Evolutionary conservation across 2,113 vertebrate species (phyloP), one percentile per base, ranked within the genome.

Genomic region (Chascanopsetta lugubris): DNA sequence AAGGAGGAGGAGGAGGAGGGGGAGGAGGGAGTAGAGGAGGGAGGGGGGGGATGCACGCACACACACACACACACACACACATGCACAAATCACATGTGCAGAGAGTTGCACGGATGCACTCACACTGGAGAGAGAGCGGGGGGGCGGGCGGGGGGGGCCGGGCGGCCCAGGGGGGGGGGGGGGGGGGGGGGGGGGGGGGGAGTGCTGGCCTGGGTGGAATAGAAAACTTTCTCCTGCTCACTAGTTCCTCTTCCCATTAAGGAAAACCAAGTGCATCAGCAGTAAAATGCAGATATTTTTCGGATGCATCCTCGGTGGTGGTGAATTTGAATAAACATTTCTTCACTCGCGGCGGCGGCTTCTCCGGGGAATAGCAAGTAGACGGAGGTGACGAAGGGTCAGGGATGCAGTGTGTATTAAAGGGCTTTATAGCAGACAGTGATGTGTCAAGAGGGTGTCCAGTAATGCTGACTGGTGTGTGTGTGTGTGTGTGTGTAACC

Each of bases 261-360:
- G 80, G 86, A 92, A 89, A 92, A 91, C 26, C 80, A 82, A 82
- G 85, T 85, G 88, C 86, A 89, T 93, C 92, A 93, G 91, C 92
- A 93, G 55, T 84, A 87, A 88, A 87, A 85, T 77, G 60, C 65
- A 87, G 85, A 83, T 87, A 76, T 89, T 87, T 77, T 86, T 77
- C 43, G 65, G 76, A 75, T 85, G 85, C 85, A 84, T 86, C 83
- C 78, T 87, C 76, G 79, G 79, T 83, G 13, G 79, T 83, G 13
- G 79, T 80, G 80, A 88, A 88, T 91, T 87, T 87, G 83, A 92
- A 91, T 91, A 75, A 83, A 85, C 75, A 85, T 79, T 73, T 68
- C 50, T 61, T 79, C 73, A 66, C 36, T 78, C 43, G 5, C 55
- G 78, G 64, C 57, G 73, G 34, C 56, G 72, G 40, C 38, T 67